phyloP scores from a whole-genome alignment of 2,888 invertebrate genomes.

The Hydraecia micacea region DNA sequence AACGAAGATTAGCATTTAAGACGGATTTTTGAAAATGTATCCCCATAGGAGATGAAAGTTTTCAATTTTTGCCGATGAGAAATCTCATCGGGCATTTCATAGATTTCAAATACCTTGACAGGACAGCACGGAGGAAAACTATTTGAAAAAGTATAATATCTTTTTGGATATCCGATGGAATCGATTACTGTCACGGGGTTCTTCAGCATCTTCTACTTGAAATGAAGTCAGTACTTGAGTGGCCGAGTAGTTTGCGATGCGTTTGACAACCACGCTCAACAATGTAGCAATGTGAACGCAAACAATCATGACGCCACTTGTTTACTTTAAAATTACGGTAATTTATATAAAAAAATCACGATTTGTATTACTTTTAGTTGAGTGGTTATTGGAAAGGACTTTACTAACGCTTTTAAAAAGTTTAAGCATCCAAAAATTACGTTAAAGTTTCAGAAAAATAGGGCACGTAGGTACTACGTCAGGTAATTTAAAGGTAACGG shows the following conservation, averaged over 20 bases:
- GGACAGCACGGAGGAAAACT: not conserved
- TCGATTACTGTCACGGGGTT: not conserved
- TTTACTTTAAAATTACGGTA: slow-evolving; percentile 13
- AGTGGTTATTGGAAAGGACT: not conserved
- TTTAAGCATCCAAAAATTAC: too few species aligned
- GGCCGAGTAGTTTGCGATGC: slow-evolving; percentile 75
- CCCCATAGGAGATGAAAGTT: not conserved
- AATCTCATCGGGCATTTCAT: not conserved
- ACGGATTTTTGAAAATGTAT: not conserved
- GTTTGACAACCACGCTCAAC: slow-evolving; percentile 71
- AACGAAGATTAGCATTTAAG: too few species aligned
- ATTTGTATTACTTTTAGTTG: not conserved
- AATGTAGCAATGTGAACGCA: slow-evolving; percentile 64
- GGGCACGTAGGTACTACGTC: not conserved
- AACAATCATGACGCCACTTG: slow-evolving; percentile 56
- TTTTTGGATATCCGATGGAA: slow-evolving; percentile 1
- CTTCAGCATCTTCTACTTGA: slow-evolving; percentile 31
- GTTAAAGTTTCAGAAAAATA: not conserved
- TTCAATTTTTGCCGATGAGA: not conserved
- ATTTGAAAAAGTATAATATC: not conserved
- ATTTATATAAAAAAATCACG: slow-evolving; percentile 1
- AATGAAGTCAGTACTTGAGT: slow-evolving; percentile 62
- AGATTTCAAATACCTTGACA: not conserved
- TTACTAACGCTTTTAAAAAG: too few species aligned
- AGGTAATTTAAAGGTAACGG: not conserved